phyloP scores from a whole-genome alignment of 2,113 vertebrate genomes.

The Candoia aspera region DNA sequence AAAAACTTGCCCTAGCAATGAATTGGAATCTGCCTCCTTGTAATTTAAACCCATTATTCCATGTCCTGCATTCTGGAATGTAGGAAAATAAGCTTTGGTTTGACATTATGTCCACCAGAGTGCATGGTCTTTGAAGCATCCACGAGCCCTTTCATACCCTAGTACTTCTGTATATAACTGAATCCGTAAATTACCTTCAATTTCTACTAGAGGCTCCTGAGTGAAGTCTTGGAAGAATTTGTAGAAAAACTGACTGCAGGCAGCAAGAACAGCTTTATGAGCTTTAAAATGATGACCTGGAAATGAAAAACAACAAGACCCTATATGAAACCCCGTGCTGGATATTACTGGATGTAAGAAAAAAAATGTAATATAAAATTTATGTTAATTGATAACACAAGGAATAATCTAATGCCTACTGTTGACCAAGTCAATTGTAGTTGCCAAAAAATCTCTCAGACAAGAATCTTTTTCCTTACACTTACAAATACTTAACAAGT shows the following conservation, averaged over 20 bases:
- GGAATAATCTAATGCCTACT: not conserved
- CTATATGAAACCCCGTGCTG: slow-evolving; percentile 12
- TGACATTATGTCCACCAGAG: not conserved
- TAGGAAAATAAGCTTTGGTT: not conserved
- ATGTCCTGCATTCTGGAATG: not conserved
- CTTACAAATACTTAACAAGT: not conserved
- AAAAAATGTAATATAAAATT: not conserved
- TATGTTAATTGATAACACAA: not conserved
- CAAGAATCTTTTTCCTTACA: not conserved
- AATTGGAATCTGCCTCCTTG: not conserved
- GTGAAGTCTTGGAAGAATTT: slow-evolving; percentile 98
- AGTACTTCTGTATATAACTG: not conserved
- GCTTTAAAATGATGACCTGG: slow-evolving; percentile 97
- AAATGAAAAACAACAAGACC: not conserved
- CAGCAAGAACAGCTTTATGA: slow-evolving; percentile 97
- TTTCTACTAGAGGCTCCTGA: slow-evolving; percentile 95
- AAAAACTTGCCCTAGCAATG: not conserved
- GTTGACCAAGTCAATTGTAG: not conserved
- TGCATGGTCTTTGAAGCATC: not conserved
- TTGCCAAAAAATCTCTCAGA: not conserved
- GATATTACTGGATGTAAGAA: not conserved
- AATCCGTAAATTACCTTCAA: slow-evolving; percentile 84
- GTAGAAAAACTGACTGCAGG: slow-evolving; percentile 97
- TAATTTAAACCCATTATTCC: not conserved
- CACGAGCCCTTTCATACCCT: not conserved